phyloP scores from a whole-genome alignment of 2,888 invertebrate genomes.

The Amiota mariae region DNA sequence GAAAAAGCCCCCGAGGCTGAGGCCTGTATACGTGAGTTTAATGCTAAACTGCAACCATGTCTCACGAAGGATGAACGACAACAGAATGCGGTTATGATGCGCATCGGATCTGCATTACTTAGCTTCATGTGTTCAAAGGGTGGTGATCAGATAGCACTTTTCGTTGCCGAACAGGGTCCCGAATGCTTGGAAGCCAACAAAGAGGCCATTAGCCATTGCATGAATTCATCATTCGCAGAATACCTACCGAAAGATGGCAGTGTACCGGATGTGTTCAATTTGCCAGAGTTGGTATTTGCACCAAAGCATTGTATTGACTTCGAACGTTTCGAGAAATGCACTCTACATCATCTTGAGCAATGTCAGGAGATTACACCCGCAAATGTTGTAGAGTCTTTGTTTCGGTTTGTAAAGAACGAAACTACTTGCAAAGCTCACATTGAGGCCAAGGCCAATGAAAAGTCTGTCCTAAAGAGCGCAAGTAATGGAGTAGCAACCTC shows the following conservation, averaged over 20 bases:
- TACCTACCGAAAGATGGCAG: slow-evolving; percentile 74
- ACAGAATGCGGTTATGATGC: slow-evolving; percentile 78
- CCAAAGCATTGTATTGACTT: slow-evolving; percentile 73
- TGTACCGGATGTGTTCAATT: slow-evolving; percentile 61
- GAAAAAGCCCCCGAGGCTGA: slow-evolving; percentile 73
- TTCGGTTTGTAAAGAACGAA: slow-evolving; percentile 69
- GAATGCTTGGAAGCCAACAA: slow-evolving; percentile 81
- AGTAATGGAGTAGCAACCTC: not conserved
- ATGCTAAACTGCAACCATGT: slow-evolving; percentile 78
- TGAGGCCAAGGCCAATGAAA: not conserved
- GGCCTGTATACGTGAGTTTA: slow-evolving; percentile 78
- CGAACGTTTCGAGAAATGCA: slow-evolving; percentile 68
- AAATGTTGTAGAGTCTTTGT: slow-evolving; percentile 71
- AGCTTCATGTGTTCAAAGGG: slow-evolving; percentile 85
- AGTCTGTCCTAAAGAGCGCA: not conserved
- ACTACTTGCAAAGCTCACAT: slow-evolving; percentile 42
- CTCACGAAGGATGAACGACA: slow-evolving; percentile 78
- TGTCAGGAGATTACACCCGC: slow-evolving; percentile 70
- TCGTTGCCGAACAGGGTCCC: slow-evolving; percentile 86
- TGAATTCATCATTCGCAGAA: slow-evolving; percentile 77
- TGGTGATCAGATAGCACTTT: slow-evolving; percentile 87
- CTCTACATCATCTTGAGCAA: slow-evolving; percentile 65
- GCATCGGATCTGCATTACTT: slow-evolving; percentile 80
- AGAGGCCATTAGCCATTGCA: slow-evolving; percentile 78
- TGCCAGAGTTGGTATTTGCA: slow-evolving; percentile 78